These are phyloP conservation scores for Saccostrea cuccullata DNA, from an alignment of 1,140 invertebrate species.

Conservation along the genomic window DNA sequence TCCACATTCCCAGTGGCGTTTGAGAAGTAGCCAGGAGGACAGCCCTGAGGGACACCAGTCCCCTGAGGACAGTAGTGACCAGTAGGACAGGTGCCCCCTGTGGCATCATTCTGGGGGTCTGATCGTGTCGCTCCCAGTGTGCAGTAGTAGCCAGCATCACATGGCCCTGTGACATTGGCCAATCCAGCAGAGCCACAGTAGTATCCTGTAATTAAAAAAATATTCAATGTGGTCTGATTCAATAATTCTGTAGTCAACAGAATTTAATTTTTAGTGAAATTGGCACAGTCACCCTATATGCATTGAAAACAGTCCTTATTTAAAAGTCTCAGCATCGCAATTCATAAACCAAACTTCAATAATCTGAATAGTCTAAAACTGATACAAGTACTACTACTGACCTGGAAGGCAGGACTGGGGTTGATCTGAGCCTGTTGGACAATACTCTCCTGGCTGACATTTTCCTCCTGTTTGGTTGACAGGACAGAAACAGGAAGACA, in stretches of 20 bases:
- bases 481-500: conserved; percentile 69
- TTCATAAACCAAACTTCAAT: no score
- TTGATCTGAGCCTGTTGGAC: conserved; percentile 69
- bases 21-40: conserved; percentile 70
- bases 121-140: conserved; percentile 64
- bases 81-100: conserved; percentile 68
- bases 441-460: conserved; percentile 72
- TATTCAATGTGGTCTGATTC: no score
- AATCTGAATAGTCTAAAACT: no score
- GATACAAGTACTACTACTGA: conserved; percentile 37
- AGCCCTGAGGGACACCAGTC: conserved; percentile 61
- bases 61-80: conserved; percentile 71
- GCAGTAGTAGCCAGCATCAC: conserved; percentile 74
- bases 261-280: no score
- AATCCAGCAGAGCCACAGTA: conserved; percentile 71
- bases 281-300: no score
- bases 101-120: conserved; percentile 69
- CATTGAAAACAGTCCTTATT: no score
- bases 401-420: conserved; percentile 70
- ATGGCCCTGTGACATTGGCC: conserved; percentile 67
- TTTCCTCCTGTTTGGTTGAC: conserved; percentile 74
- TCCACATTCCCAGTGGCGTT: conserved; percentile 70
- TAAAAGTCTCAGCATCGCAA: no score
- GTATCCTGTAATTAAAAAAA: no score
- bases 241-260: no score